Conservation (phyloP, 2,797 vertebrate species). For the Alexandromys oeconomus region DNA sequence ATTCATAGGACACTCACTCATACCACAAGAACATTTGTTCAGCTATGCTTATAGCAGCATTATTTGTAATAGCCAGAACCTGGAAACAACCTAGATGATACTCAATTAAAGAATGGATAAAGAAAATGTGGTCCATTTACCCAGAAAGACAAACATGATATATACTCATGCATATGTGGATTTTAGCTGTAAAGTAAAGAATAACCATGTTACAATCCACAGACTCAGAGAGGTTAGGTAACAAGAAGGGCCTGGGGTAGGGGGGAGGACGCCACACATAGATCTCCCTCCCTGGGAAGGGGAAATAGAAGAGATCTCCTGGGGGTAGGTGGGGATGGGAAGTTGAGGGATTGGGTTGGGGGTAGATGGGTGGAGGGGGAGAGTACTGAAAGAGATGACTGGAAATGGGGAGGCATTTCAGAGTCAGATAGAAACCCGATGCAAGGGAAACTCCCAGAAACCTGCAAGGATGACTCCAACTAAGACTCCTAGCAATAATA, state of each 20-base stretch:
- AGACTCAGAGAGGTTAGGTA: not conserved
- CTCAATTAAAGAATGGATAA: not conserved
- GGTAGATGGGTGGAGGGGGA: not conserved
- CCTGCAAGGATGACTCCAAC: not conserved
- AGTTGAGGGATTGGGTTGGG: not conserved
- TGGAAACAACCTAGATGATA: not conserved
- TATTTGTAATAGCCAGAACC: not conserved
- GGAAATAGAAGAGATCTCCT: not conserved
- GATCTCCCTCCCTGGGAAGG: not conserved
- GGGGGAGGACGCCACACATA: not conserved
- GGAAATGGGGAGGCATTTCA: not conserved
- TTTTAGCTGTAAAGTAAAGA: not conserved
- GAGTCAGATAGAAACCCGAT: not conserved
- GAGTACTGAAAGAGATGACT: too few relatives aligned
- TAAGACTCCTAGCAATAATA: not conserved
- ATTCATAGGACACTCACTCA: not conserved
- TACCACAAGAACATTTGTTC: not conserved
- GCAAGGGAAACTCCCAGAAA: not conserved
- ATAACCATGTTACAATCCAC: not conserved
- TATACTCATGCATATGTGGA: not conserved
- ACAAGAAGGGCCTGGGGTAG: not conserved
- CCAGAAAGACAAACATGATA: not conserved
- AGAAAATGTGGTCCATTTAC: not conserved
- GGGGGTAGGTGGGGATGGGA: not conserved
- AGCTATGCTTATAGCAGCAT: not conserved